Conservation (phyloP, 2,888 invertebrate species). For the Amiota communis region DNA sequence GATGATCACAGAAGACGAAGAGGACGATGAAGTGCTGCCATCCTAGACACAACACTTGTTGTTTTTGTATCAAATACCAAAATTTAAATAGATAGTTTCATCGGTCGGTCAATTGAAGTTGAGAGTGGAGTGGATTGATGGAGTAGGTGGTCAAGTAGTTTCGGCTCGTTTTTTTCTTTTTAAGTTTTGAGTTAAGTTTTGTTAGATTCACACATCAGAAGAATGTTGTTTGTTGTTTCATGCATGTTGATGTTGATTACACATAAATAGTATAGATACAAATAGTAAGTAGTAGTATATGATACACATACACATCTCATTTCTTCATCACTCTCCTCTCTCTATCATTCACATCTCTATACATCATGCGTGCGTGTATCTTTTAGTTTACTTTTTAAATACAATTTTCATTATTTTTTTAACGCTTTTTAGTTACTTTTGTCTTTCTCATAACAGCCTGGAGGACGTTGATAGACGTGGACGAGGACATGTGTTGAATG, state of each 20-base stretch:
- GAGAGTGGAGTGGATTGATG: background rate
- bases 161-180: background rate
- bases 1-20: slow-evolving; percentile 15
- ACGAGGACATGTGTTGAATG: background rate
- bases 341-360: no score
- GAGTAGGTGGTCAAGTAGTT: background rate
- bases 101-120: no score
- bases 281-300: background rate
- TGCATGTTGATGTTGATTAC: no score
- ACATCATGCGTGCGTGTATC: no score
- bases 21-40: background rate
- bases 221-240: no score
- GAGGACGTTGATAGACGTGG: background rate
- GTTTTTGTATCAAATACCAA: no score
- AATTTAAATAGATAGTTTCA: no score
- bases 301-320: slow-evolving; percentile 1
- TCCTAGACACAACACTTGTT: no score
- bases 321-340: no score
- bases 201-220: background rate
- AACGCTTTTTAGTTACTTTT: slow-evolving; percentile 11
- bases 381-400: no score
- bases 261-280: background rate
- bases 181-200: background rate
- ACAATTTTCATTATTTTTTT: background rate
- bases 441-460: slow-evolving; percentile 8